Percentiles rank a stretch among this genome's conserved stretches.
Conservation (phyloP, 2,113 vertebrate genomes). For the Chamaea fasciata region DNA sequence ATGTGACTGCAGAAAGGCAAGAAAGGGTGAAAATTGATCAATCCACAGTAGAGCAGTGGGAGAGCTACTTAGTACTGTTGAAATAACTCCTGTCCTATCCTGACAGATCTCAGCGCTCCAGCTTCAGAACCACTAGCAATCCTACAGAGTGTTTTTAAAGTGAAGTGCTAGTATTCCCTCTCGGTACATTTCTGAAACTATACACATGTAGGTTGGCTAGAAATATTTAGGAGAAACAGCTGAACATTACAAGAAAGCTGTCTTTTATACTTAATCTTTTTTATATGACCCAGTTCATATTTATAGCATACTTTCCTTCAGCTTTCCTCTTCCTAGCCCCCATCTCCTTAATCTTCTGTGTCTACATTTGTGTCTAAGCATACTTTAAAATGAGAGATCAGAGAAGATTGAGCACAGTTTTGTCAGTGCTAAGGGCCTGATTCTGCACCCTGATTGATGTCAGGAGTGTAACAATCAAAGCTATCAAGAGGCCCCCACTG, state of each 20-base stretch:
- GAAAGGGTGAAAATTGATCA: constrained; percentile 34
- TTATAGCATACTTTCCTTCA: constrained; percentile 36
- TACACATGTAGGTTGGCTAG: constrained; percentile 55
- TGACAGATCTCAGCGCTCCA: constrained; percentile 60
- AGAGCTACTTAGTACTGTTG: constrained; percentile 45
- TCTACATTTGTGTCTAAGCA: background rate
- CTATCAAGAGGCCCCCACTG: fast-evolving
- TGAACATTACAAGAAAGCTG: constrained; percentile 59
- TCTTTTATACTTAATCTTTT: constrained; percentile 62
- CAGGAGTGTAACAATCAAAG: background rate
- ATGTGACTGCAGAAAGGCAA: constrained; percentile 34
- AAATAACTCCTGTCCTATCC: constrained; percentile 73
- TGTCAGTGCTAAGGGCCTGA: background rate
- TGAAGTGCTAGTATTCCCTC: constrained; percentile 67
- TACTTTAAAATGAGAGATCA: background rate
- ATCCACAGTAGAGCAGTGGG: constrained; percentile 17
- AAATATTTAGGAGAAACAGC: constrained; percentile 70
- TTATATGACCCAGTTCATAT: constrained; percentile 35
- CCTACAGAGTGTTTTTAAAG: constrained; percentile 36
- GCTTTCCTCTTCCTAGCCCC: background rate
- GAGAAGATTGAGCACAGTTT: background rate
- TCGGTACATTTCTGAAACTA: constrained; percentile 68
- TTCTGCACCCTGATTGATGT: background rate
- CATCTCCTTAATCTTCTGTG: background rate
- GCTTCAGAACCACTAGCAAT: constrained; percentile 42